These are phyloP conservation scores for Strigamia maritima DNA, from an alignment of 2,888 invertebrate genomes.

Conservation along the genomic window DNA sequence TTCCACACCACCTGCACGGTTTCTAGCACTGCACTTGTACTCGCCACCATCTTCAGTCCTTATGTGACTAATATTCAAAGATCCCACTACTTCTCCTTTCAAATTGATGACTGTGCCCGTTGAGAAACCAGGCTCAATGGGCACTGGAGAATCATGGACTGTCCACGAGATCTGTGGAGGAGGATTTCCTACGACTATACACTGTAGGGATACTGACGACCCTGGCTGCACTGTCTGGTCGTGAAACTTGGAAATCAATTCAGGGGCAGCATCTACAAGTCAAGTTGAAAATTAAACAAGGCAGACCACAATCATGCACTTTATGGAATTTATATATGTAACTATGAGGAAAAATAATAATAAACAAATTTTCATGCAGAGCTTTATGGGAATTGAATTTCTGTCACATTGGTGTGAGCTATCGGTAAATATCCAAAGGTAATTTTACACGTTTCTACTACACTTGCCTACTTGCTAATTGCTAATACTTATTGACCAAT, in stretches of 20 bases:
- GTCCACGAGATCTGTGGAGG: constrained; percentile 50
- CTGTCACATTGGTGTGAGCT: too few species aligned
- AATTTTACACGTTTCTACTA: too few species aligned
- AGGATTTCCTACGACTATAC: constrained; percentile 54
- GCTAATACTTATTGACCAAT: too few species aligned
- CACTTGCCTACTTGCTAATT: too few species aligned
- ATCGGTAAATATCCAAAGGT: too few species aligned
- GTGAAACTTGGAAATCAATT: constrained; percentile 70
- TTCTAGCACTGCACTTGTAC: constrained; percentile 45
- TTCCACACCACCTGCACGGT: constrained; percentile 43
- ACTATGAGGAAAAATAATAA: too few species aligned
- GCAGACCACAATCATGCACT: too few species aligned
- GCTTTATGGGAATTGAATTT: too few species aligned
- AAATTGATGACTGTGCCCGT: constrained; percentile 38
- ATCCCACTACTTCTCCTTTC: constrained; percentile 50
- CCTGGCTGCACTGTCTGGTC: constrained; percentile 75
- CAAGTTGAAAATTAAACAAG: not conserved
- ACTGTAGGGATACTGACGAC: constrained; percentile 72
- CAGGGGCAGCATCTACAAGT: constrained; percentile 68
- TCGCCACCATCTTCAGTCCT: constrained; percentile 46
- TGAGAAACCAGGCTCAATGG: constrained; percentile 45
- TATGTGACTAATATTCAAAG: constrained; percentile 68
- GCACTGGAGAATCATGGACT: constrained; percentile 62
- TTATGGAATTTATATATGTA: too few species aligned
- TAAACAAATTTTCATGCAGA: too few species aligned